Base-by-base conservation (phyloP, 2,797 vertebrate genomes). In the Phyllotis vaccarum region DNA sequence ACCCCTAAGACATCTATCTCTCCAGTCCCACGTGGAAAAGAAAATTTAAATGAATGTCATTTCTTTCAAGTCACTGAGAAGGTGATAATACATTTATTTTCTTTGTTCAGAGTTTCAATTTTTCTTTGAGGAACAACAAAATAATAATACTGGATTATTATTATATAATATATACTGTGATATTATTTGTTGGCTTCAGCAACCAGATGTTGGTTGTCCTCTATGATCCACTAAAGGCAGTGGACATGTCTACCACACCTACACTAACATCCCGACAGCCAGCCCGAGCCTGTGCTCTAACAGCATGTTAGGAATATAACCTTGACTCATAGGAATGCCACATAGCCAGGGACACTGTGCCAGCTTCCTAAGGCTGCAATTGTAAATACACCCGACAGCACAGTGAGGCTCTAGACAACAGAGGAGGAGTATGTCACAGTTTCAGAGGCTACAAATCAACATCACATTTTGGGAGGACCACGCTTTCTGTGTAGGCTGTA, bases 81-180 rank as follows among this genome's bases (percentile, higher is more conserved):
- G 37, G 31, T 21, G 66, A 43, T 70, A 37, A 10, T 24, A 66
- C 13, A 46, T 21, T 54, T 64, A 79, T 11, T 76, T 96, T 95
- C 31, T 37, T 10, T 87, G 92, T 89, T 68, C 60, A 58, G 31
- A 88, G 91, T 85, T 49, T 90, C 68, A 22, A n/a, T n/a, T n/a
- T 21, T 22, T 82, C 79, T 49, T 37, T 43, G 11, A 80, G 64
- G 68, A 72, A 62, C 58, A 58, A 89, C 13, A 31, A 37, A 85
- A 95, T 37, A 13, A 86, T 31, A 82, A 19, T 81, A 76, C 12
- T 70, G 22, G 22, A 6, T 7, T 34, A 78, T 9, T 34, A 22
- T 37, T 19, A 70, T 70, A 94, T 34, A 14, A 82, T 29, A 72
- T n/a, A 22, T 86, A 78, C 13, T 74, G 12, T 19, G 6, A 16